Conservation (phyloP, 2,797 vertebrate genomes). For the Miichthys miiuy region DNA sequence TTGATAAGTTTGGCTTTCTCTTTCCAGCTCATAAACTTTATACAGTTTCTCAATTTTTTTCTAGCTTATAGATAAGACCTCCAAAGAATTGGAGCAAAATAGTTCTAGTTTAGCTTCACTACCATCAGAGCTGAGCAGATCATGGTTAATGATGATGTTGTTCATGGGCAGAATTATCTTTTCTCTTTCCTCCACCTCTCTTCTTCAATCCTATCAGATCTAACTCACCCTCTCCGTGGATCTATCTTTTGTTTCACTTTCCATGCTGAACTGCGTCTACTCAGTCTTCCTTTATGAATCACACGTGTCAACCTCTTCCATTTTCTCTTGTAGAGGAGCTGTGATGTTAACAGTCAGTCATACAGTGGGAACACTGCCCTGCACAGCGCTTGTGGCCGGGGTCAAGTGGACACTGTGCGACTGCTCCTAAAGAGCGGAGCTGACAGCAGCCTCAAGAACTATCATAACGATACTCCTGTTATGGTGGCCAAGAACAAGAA, state of each 20-base stretch:
- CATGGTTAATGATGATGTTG: neutral
- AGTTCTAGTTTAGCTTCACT: conserved; percentile 5
- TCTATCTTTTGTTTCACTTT: conserved; percentile 24
- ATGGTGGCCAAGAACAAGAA: conserved; percentile 92
- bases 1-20: conserved; percentile 40
- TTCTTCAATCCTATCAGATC: conserved; percentile 11
- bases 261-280: conserved; percentile 1
- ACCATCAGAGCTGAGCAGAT: conserved; percentile 22
- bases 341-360: conserved; percentile 91
- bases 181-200: neutral
- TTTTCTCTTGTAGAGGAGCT: conserved; percentile 83
- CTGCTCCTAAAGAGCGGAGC: conserved; percentile 90
- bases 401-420: conserved; percentile 88
- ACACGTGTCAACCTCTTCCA: conserved; percentile 25
- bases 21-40: conserved; percentile 35
- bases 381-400: conserved; percentile 90
- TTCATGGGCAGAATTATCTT: neutral
- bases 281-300: conserved; percentile 47
- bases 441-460: conserved; percentile 92
- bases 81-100: conserved; percentile 19
- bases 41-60: conserved; percentile 35
- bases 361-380: conserved; percentile 93
- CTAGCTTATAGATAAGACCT: conserved; percentile 15
- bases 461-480: conserved; percentile 93
- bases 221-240: neutral